These are phyloP conservation scores for Hirtodrosophila alboralis DNA, from an alignment of 2,888 invertebrate species.

Conservation along the genomic window DNA sequence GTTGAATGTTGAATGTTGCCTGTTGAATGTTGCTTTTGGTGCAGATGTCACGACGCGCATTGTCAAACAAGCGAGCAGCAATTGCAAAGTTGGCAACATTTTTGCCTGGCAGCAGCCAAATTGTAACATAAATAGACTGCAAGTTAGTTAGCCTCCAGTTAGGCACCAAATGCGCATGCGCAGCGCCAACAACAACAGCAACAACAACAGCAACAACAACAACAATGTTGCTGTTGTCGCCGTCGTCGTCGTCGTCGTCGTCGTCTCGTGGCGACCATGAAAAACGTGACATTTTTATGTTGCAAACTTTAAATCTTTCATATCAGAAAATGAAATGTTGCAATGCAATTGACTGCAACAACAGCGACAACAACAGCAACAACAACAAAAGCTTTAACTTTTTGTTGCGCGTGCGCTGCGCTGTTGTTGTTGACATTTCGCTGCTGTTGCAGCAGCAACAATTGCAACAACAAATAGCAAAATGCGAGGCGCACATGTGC, in stretches of 20 bases:
- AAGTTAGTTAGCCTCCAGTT: constrained; percentile 64
- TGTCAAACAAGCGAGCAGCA: constrained; percentile 70
- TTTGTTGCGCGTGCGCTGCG: constrained; percentile 71
- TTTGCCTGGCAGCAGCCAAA: constrained; percentile 77
- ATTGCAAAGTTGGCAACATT: constrained; percentile 67
- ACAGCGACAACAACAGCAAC: constrained; percentile 52
- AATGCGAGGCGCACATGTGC: constrained; percentile 48
- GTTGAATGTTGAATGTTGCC: constrained; percentile 32
- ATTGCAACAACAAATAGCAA: constrained; percentile 5
- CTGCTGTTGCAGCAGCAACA: constrained; percentile 35
- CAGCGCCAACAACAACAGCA: constrained; percentile 62
- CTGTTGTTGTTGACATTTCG: constrained; percentile 75
- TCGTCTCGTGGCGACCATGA: constrained; percentile 82
- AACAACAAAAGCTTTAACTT: constrained; percentile 48
- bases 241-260: constrained; percentile 44
- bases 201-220: constrained; percentile 38
- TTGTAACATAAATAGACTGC: constrained; percentile 76
- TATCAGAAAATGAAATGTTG: constrained; percentile 81
- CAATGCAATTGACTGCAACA: constrained; percentile 75
- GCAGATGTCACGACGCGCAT: constrained; percentile 82
- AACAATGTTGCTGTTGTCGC: constrained; percentile 36
- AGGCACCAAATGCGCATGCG: constrained; percentile 75
- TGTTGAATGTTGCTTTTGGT: constrained; percentile 60
- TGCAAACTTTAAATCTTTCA: constrained; percentile 83
- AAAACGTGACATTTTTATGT: constrained; percentile 84